Conservation (phyloP, 2,888 invertebrate species). For the Podabrus alpinus region DNA sequence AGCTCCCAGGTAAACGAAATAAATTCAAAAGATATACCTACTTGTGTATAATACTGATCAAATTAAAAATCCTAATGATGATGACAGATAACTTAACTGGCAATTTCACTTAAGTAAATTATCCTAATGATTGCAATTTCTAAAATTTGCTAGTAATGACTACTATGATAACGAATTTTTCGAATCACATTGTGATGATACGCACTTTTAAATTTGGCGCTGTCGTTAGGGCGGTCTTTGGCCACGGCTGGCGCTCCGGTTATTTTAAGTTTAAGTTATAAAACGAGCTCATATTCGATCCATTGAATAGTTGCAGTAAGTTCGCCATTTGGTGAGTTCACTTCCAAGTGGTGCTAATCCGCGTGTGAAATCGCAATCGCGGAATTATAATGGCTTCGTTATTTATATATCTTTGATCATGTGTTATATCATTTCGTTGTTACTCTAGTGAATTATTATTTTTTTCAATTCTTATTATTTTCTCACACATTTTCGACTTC, state of each 20-base stretch:
- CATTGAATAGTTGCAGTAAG: background rate
- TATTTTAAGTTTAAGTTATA: conserved; percentile 3
- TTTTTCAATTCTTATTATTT: conserved; percentile 32
- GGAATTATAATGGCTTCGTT: conserved; percentile 22
- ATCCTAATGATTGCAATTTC: background rate
- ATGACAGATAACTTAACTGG: background rate
- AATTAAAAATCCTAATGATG: background rate
- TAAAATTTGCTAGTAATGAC: background rate
- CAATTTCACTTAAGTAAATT: background rate
- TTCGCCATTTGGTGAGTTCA: background rate
- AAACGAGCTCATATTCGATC: background rate
- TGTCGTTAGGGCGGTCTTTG: background rate
- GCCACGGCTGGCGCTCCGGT: background rate
- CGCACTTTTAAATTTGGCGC: background rate
- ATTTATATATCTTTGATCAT: conserved; percentile 42
- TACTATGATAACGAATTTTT: background rate
- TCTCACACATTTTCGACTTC: background rate
- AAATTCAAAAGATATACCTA: background rate
- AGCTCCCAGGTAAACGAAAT: background rate
- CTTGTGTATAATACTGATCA: too few relatives aligned
- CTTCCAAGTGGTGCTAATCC: background rate
- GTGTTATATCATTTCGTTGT: conserved; percentile 35
- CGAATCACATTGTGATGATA: background rate
- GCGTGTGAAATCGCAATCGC: conserved; percentile 24
- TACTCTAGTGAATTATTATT: conserved; percentile 37